These are phyloP conservation scores for Ganaspis sp. DNA, from an alignment of 1,140 invertebrate species.

Conservation along the genomic window DNA sequence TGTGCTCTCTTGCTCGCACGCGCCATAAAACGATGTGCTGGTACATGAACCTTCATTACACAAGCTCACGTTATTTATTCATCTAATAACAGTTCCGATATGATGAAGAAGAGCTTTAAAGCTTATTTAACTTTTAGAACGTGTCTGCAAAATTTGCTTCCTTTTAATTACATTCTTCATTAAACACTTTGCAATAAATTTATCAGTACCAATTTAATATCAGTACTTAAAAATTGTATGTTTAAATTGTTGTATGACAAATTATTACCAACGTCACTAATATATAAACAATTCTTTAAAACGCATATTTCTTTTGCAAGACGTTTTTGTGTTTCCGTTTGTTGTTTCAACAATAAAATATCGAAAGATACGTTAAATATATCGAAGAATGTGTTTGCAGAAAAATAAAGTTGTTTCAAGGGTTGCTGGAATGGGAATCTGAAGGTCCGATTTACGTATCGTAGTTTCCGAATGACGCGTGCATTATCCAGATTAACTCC, in stretches of 20 bases:
- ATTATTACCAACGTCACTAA: too few relatives aligned
- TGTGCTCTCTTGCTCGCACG: slow-evolving; percentile 58
- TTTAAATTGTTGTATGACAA: too few relatives aligned
- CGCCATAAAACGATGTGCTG: slow-evolving; percentile 55
- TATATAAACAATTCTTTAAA: too few relatives aligned
- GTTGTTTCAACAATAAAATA: too few relatives aligned
- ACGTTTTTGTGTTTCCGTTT: too few relatives aligned
- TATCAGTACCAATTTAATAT: too few relatives aligned
- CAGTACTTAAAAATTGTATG: too few relatives aligned
- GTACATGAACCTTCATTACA: slow-evolving; percentile 23
- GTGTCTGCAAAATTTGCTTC: background rate
- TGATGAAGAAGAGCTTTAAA: slow-evolving; percentile 1
- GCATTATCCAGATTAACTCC: slow-evolving; percentile 59
- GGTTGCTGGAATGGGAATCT: slow-evolving; percentile 50
- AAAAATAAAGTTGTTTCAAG: slow-evolving; percentile 50
- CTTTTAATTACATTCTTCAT: background rate
- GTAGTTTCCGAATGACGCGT: slow-evolving; percentile 52
- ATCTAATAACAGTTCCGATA: slow-evolving; percentile 8
- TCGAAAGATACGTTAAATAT: too few relatives aligned
- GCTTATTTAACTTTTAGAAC: background rate
- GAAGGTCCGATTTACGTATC: slow-evolving; percentile 53
- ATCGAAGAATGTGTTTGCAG: slow-evolving; percentile 45
- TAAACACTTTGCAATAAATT: too few relatives aligned
- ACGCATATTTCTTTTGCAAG: too few relatives aligned
- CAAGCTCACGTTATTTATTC: slow-evolving; percentile 19